These are phyloP conservation scores for Lota lota DNA, from an alignment of 2,113 vertebrate species.

Conservation along the genomic window DNA sequence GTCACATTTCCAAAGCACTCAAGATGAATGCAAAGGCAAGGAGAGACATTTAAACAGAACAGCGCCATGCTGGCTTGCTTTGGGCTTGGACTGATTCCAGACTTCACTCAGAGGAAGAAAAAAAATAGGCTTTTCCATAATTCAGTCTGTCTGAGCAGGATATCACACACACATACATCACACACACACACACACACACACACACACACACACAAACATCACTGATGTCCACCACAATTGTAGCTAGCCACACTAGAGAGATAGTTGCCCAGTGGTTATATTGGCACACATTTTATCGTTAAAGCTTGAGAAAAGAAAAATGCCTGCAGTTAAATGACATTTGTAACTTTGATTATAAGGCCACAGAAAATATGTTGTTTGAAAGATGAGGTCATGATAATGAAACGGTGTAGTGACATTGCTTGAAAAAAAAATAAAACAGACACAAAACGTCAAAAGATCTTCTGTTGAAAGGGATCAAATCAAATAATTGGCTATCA, in stretches of 20 bases:
- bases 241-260: too few relatives aligned
- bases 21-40: slow-evolving; percentile 48
- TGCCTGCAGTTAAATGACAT: too few relatives aligned
- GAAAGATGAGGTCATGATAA: background rate
- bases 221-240: too few relatives aligned
- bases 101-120: slow-evolving; percentile 26
- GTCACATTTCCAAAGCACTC: slow-evolving; percentile 45
- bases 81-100: slow-evolving; percentile 49
- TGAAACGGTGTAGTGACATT: too few relatives aligned
- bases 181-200: too few relatives aligned
- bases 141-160: slow-evolving; percentile 37
- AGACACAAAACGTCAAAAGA: slow-evolving; percentile 43
- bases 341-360: background rate
- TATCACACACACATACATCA: slow-evolving; percentile 11
- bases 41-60: slow-evolving; percentile 56
- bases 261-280: too few relatives aligned
- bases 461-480: slow-evolving; percentile 46
- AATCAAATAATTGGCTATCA: too few relatives aligned
- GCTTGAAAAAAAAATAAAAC: background rate
- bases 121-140: slow-evolving; percentile 46
- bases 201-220: too few relatives aligned
- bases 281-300: too few relatives aligned
- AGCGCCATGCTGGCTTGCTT: slow-evolving; percentile 42
- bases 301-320: too few relatives aligned
- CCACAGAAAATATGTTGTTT: background rate